phyloP scores from a whole-genome alignment of 2,888 invertebrate species.

The Ormyrus labotus region DNA sequence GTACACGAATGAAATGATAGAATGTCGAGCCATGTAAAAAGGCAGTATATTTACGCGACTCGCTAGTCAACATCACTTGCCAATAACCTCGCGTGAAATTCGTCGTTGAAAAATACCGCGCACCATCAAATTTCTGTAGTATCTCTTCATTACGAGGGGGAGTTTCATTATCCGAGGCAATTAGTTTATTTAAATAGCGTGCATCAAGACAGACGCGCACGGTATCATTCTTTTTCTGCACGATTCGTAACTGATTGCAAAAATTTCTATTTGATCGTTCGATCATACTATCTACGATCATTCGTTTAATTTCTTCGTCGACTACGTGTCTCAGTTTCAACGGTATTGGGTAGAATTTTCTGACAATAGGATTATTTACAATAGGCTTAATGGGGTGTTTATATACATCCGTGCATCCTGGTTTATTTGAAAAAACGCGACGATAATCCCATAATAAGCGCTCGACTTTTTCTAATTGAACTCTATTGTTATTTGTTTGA shows the following conservation, averaged over 20 bases:
- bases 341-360: neutral
- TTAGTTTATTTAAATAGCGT: neutral
- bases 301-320: neutral
- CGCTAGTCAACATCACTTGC: neutral
- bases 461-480: too few species aligned
- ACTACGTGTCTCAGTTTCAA: neutral
- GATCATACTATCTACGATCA: neutral
- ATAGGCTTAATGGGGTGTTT: neutral
- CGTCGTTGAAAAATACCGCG: neutral
- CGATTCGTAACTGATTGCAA: neutral
- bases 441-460: too few species aligned
- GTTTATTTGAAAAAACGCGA: too few species aligned
- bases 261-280: neutral
- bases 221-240: neutral
- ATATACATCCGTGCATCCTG: neutral
- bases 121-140: neutral
- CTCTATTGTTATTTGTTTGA: too few species aligned
- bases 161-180: neutral
- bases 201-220: neutral
- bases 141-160: neutral
- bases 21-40: neutral
- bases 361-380: neutral
- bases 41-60: slow-evolving; percentile 9
- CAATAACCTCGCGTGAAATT: neutral
- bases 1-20: neutral